A percentile compares a stretch with the other conserved stretches of the same genome.
These are phyloP conservation scores for Hemicordylus capensis DNA, from an alignment of 2,113 vertebrate species.

Conservation along the genomic window DNA sequence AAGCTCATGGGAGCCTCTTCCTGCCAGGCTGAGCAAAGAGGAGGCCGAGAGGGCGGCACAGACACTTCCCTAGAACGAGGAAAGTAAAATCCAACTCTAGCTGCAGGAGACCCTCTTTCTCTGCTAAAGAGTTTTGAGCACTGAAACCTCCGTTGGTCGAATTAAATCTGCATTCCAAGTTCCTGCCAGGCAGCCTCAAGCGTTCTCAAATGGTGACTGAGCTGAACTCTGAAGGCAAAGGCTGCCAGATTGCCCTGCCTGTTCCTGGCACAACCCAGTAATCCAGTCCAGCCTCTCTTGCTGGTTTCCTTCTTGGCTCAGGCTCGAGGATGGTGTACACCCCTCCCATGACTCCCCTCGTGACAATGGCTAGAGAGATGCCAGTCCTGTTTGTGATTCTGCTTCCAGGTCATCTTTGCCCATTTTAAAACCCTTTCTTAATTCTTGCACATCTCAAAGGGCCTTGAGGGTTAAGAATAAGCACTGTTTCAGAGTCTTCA, in stretches of 20 bases:
- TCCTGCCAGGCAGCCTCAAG: not conserved
- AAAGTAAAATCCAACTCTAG: too few species aligned
- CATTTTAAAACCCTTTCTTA: too few species aligned
- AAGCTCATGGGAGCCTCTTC: not conserved
- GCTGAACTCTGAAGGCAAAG: not conserved
- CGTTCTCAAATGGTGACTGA: not conserved
- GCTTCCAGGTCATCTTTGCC: too few species aligned
- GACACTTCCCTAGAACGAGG: not conserved
- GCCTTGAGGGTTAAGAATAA: too few species aligned
- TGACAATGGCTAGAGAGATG: too few species aligned
- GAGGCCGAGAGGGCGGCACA: rapidly evolving
- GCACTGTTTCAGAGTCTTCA: too few species aligned
- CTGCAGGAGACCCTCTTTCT: too few species aligned
- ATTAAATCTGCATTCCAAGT: not conserved
- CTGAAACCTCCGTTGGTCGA: not conserved
- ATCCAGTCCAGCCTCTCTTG: not conserved
- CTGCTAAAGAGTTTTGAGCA: not conserved
- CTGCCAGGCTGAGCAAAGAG: not conserved
- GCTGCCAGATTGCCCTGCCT: not conserved
- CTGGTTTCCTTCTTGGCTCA: too few species aligned
- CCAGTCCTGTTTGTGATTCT: too few species aligned
- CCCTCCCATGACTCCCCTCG: not conserved
- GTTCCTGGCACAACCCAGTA: too few species aligned
- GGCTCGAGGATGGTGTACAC: not conserved
- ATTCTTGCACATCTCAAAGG: too few species aligned